These are phyloP conservation scores for Phalacrocorax aristotelis DNA, from an alignment of 2,113 vertebrate genomes.

Conservation along the genomic window DNA sequence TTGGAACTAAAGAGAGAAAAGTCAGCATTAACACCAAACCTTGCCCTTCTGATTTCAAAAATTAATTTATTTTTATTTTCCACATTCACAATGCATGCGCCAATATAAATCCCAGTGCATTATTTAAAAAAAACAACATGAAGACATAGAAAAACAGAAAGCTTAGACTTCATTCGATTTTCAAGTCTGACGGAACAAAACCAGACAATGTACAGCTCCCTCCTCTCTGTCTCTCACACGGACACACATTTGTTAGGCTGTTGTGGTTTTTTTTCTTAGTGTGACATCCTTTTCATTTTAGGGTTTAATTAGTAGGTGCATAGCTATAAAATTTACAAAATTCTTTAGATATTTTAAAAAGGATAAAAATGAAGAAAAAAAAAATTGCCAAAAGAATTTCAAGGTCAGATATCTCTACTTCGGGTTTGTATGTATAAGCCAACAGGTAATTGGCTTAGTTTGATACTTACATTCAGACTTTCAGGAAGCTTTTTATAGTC, in stretches of 20 bases:
- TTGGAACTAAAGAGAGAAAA: not conserved
- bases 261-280: not conserved
- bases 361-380: not conserved
- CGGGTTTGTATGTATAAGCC: no score
- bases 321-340: not conserved
- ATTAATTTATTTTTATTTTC: constrained; percentile 2
- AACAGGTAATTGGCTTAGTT: not conserved
- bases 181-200: not conserved
- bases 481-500: not conserved
- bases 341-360: not conserved
- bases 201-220: not conserved
- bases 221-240: not conserved
- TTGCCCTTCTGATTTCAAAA: not conserved
- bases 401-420: not conserved
- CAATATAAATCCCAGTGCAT: not conserved
- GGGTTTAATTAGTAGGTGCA: not conserved
- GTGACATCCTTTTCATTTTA: not conserved
- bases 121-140: not conserved
- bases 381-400: not conserved
- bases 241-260: not conserved
- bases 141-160: not conserved
- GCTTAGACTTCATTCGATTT: not conserved
- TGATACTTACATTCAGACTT: not conserved
- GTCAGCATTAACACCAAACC: not conserved
- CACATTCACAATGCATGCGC: rapidly evolving